Conservation (phyloP, 2,113 vertebrate species). For the Melanocharis versteri region DNA sequence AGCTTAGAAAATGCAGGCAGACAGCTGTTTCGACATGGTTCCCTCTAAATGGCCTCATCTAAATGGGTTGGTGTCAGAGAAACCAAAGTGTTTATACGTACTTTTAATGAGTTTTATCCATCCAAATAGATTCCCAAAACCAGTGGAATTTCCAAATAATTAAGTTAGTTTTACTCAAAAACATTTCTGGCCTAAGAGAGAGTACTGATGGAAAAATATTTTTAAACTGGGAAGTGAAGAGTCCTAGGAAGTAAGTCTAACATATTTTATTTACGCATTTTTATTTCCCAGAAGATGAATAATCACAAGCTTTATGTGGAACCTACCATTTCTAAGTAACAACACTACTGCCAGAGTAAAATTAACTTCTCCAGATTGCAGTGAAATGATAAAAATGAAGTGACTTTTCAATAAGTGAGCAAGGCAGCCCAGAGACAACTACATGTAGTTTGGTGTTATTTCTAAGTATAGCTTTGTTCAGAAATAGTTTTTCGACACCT, state of each 20-base stretch:
- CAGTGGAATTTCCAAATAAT: neutral
- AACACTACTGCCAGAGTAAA: neutral
- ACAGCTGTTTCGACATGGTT: neutral
- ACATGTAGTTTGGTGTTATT: neutral
- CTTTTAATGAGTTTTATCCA: neutral
- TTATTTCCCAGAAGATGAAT: neutral
- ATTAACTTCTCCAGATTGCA: neutral
- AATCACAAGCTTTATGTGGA: neutral
- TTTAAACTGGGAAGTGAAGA: neutral
- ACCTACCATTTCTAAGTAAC: neutral
- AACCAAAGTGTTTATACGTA: neutral
- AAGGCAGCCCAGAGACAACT: neutral
- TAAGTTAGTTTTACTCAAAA: neutral
- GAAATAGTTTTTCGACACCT: neutral
- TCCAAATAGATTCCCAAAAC: neutral
- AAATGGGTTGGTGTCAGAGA: neutral
- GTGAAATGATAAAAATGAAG: neutral
- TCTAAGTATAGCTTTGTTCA: neutral
- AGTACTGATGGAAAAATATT: neutral
- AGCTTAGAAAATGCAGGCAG: neutral
- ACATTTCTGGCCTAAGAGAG: neutral
- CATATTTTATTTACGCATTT: neutral
- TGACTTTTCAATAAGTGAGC: neutral
- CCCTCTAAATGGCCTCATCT: neutral
- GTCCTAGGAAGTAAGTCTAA: neutral